These are phyloP conservation scores for Himantopus leucocephalus DNA, from an alignment of 2,113 vertebrate genomes.

Conservation along the genomic window DNA sequence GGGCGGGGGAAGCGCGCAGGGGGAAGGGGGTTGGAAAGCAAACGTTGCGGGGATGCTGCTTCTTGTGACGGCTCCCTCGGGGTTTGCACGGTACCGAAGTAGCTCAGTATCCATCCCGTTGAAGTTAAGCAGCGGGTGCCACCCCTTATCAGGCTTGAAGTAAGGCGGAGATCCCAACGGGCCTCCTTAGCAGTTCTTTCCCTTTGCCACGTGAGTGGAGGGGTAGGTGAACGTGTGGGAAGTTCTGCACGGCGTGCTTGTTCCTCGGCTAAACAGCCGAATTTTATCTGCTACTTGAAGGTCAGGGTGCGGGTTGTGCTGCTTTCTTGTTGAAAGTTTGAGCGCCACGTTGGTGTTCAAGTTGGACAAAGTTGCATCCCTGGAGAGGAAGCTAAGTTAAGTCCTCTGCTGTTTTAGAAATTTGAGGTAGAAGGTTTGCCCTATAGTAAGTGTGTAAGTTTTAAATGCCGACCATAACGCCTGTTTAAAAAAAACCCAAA, in stretches of 20 bases:
- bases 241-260: fast-evolving
- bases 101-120: fast-evolving
- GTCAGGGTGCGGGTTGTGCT: background rate
- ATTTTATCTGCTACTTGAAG: background rate
- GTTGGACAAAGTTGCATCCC: background rate
- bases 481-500: background rate
- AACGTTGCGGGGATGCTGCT: fast-evolving
- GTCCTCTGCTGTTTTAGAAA: background rate
- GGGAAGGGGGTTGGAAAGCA: background rate
- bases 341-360: fast-evolving
- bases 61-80: background rate
- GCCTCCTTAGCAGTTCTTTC: background rate
- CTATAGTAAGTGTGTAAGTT: fast-evolving
- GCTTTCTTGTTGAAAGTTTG: too few species aligned
- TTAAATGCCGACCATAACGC: fast-evolving
- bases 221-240: fast-evolving
- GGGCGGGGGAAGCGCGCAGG: background rate
- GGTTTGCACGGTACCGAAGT: fast-evolving
- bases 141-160: fast-evolving
- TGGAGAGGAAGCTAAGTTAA: too few species aligned
- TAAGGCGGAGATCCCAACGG: fast-evolving
- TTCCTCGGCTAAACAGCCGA: too few species aligned
- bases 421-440: background rate
- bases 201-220: fast-evolving
- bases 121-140: background rate